phyloP scores from a whole-genome alignment of 2,888 invertebrate species.

The Bellardia pandia region DNA sequence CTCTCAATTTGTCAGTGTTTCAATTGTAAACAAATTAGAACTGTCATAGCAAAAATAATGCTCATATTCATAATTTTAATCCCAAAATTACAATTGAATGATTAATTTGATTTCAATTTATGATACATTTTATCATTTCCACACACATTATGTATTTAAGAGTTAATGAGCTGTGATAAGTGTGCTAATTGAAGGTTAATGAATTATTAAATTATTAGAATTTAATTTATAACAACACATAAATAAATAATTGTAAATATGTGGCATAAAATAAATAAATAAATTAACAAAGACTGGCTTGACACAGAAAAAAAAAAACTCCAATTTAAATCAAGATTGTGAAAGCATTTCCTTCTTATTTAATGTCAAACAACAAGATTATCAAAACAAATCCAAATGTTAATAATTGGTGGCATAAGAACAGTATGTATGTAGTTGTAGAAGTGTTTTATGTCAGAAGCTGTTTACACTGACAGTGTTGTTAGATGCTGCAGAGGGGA shows the following conservation, averaged over 20 bases:
- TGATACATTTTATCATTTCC: slow-evolving; percentile 43
- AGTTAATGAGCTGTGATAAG: slow-evolving; percentile 59
- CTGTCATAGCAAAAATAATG: slow-evolving; percentile 16
- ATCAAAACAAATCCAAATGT: slow-evolving; percentile 20
- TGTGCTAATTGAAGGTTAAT: slow-evolving; percentile 62
- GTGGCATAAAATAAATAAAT: not conserved
- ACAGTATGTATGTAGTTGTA: not conserved
- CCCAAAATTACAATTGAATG: slow-evolving; percentile 40
- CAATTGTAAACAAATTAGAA: slow-evolving; percentile 11
- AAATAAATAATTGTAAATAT: not conserved
- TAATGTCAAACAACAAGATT: slow-evolving; percentile 31
- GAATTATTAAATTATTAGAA: slow-evolving; percentile 27
- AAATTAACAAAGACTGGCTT: slow-evolving; percentile 55
- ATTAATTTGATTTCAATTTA: slow-evolving; percentile 29
- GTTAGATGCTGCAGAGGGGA: no score
- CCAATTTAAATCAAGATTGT: slow-evolving; percentile 22
- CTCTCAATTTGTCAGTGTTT: slow-evolving; percentile 2
- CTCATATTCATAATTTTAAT: slow-evolving; percentile 11
- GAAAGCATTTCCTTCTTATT: slow-evolving; percentile 61
- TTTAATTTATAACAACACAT: not conserved
- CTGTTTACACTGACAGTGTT: not conserved
- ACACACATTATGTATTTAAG: slow-evolving; percentile 19
- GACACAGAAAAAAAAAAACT: not conserved
- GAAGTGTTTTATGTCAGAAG: not conserved
- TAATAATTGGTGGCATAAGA: slow-evolving; percentile 16